These are phyloP conservation scores for Oryzaephilus surinamensis DNA, from an alignment of 1,140 invertebrate genomes.

Conservation along the genomic window DNA sequence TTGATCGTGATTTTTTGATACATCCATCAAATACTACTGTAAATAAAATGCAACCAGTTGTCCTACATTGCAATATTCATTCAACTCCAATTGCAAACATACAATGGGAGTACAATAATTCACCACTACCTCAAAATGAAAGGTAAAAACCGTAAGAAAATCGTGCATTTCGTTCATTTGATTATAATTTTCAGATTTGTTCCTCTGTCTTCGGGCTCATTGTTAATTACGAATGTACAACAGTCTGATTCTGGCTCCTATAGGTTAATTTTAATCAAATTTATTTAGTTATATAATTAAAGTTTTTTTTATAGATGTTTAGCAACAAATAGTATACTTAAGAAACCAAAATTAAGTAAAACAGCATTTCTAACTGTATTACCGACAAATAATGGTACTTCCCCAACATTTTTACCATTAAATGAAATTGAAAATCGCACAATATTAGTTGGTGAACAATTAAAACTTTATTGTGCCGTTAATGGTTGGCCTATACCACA, in stretches of 20 bases:
- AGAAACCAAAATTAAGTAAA: constrained; percentile 24
- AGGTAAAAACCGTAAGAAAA: constrained; percentile 15
- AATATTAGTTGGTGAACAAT: constrained; percentile 21
- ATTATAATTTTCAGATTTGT: constrained; percentile 29
- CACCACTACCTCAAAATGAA: constrained; percentile 25
- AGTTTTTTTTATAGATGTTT: constrained; percentile 25
- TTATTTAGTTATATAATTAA: not conserved
- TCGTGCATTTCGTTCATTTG: not conserved
- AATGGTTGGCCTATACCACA: constrained; percentile 28
- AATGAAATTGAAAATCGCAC: constrained; percentile 12
- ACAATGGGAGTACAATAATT: constrained; percentile 24
- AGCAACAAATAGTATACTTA: constrained; percentile 28
- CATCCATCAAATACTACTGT: constrained; percentile 18
- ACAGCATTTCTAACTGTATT: constrained; percentile 18
- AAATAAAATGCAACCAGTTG: constrained; percentile 21
- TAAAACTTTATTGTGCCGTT: constrained; percentile 24
- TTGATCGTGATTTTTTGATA: constrained; percentile 22
- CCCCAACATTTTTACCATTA: constrained; percentile 24
- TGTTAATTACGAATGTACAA: constrained; percentile 29
- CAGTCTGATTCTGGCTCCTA: constrained; percentile 27
- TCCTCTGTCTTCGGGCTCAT: constrained; percentile 31
- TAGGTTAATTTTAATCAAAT: constrained; percentile 20
- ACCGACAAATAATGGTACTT: constrained; percentile 2
- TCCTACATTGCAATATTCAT: constrained; percentile 27
- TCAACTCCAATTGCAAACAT: constrained; percentile 28